Evolutionary conservation across 2,113 vertebrate genomes (phyloP).

Genomic region (Hypanus sabinus): DNA sequence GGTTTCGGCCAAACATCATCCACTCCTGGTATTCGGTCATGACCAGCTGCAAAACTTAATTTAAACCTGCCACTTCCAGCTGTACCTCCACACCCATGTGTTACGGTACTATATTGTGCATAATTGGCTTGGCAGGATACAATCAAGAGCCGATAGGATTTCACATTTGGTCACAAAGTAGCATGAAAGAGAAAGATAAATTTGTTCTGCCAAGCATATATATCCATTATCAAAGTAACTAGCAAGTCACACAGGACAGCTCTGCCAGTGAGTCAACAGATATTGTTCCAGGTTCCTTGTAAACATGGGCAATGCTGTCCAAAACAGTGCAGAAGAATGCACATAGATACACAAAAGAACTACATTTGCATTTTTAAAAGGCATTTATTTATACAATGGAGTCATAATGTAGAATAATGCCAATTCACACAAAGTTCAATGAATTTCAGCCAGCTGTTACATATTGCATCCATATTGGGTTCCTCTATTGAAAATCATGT

Average conservation of each 20-base stretch:
- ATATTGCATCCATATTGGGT: not conserved
- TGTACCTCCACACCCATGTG: no score
- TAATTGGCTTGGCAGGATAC: not conserved
- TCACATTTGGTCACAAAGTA: not conserved
- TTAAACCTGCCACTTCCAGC: no score
- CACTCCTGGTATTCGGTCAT: not conserved
- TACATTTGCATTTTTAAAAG: not conserved
- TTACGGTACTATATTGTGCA: not conserved
- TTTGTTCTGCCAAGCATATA: not conserved
- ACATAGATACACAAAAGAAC: not conserved
- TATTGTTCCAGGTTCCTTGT: not conserved
- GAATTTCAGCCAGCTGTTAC: not conserved
- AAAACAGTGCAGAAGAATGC: not conserved
- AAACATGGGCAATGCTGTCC: not conserved
- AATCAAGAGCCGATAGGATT: not conserved
- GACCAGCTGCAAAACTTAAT: not conserved
- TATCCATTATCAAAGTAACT: not conserved
- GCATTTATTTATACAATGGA: not conserved
- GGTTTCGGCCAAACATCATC: not conserved
- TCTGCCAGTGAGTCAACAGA: not conserved
- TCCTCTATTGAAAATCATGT: not conserved
- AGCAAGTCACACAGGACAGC: not conserved
- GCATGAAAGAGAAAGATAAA: not conserved
- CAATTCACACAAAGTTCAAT: not conserved
- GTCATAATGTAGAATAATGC: not conserved